These are phyloP conservation scores for Octopus sinensis DNA, from an alignment of 1,140 invertebrate genomes.

Conservation along the genomic window DNA sequence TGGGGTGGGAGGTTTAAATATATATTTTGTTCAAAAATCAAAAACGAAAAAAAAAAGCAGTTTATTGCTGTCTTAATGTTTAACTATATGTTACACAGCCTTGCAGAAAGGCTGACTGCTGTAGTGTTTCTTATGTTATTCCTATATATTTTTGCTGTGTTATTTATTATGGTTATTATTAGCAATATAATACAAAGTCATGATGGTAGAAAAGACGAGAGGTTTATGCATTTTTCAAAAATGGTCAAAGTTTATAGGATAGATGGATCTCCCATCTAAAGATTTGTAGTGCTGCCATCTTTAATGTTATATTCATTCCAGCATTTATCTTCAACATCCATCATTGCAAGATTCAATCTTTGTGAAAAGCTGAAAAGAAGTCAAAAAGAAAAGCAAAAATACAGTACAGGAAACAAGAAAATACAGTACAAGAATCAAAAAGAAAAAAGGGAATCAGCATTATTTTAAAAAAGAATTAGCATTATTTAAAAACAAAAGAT, in stretches of 20 bases:
- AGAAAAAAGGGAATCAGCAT: conserved; percentile 4
- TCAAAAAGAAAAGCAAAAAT: neutral
- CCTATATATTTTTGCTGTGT: too few species aligned
- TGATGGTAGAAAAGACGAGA: too few species aligned
- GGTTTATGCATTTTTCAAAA: neutral
- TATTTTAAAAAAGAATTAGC: neutral
- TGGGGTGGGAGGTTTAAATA: too few species aligned
- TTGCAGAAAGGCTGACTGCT: too few species aligned
- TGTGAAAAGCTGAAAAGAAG: neutral
- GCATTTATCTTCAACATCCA: neutral
- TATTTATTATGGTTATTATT: too few species aligned
- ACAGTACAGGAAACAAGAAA: neutral
- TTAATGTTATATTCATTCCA: neutral
- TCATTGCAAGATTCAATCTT: neutral
- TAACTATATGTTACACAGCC: too few species aligned
- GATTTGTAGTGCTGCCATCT: conserved; percentile 3
- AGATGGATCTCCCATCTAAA: neutral
- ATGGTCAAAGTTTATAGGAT: conserved; percentile 4
- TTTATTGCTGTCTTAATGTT: too few species aligned
- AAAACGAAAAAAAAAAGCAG: too few species aligned
- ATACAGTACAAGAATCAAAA: neutral
- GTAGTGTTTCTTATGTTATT: too few species aligned
- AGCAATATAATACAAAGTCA: too few species aligned
- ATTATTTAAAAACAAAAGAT: too few species aligned
- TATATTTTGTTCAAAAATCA: too few species aligned